Evolutionary conservation across 1,140 invertebrate genomes (phyloP).

Genomic region (Copidosoma floridanum): DNA sequence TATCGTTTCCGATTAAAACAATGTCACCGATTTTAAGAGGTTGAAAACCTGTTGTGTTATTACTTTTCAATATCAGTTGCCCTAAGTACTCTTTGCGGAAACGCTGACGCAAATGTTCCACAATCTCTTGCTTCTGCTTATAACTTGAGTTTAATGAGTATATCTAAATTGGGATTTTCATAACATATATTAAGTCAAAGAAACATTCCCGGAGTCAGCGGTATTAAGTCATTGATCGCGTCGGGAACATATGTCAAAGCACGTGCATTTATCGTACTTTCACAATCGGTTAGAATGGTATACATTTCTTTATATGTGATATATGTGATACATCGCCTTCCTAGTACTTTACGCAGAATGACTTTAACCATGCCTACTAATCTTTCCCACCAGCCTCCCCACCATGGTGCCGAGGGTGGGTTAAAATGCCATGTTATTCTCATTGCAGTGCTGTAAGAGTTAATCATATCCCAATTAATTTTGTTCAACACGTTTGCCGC

Average conservation of each 20-base stretch:
- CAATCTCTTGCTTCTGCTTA: conserved; percentile 23
- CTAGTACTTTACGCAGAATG: conserved; percentile 35
- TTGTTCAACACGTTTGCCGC: conserved; percentile 32
- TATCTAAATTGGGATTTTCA: conserved; percentile 31
- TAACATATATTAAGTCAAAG: conserved; percentile 27
- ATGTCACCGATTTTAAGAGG: background rate
- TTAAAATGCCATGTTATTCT: conserved; percentile 11
- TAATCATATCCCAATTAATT: conserved; percentile 38
- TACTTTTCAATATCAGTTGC: conserved; percentile 1
- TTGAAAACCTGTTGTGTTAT: background rate
- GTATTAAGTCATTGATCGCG: conserved; percentile 27
- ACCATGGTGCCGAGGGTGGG: conserved; percentile 1
- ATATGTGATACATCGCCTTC: conserved; percentile 33
- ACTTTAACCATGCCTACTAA: conserved; percentile 38
- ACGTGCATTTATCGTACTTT: conserved; percentile 39
- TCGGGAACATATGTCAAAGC: conserved; percentile 26
- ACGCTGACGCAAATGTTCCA: conserved; percentile 26
- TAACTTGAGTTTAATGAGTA: conserved; percentile 18
- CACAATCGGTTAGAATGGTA: conserved; percentile 26
- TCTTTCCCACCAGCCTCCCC: conserved; percentile 32
- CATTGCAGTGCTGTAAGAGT: background rate
- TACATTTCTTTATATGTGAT: conserved; percentile 40
- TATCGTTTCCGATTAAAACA: conserved; percentile 18
- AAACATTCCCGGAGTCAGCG: conserved; percentile 35
- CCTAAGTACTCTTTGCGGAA: conserved; percentile 34